Base-by-base conservation (phyloP, 53 echinoderm and acorn worm species). In the Patiria pectinifera region DNA sequence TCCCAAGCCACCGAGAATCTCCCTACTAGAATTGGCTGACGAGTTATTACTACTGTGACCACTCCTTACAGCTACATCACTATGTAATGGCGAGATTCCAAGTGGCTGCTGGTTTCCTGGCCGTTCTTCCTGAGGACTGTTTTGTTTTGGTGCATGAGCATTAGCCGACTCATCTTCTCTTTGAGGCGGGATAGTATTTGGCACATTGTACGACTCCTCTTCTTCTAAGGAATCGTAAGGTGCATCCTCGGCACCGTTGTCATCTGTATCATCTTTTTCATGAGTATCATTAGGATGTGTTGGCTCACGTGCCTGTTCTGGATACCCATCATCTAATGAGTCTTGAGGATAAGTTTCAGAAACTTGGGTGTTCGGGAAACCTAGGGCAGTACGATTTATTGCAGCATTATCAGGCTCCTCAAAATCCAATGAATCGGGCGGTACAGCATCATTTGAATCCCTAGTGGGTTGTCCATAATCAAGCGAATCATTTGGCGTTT, bases 211-310 rank as follows among this genome's bases (percentile, higher is more conserved):
- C 8, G 61, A 58, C 21, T 89, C 89, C 44, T 79, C 89, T 79
- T 89, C 89, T 59, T 87, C 87, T 59, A 89, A 62, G 8, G 89
- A 89, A 89, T 89, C 89, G 63, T 89, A 89, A 10, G 89, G 79
- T 18, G 79, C 89, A 45, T 78, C 89, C 6, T 62, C 62, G 15
- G 7, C 59, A 60, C 60, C 44, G 3, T 78, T 63, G 48, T 66
- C 44, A 5, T 35, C 6, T 66, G 45, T 63, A 69, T 85, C 21
- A 63, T 49, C 14, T 15, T 14, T 11, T 26, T 60, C 43, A 58
- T 18, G 63, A 11, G 19, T 14, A 19, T 78, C 72, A 72, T 70
- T 43, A 44, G 76, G 45, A 26, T 85, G 35, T 4, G 85, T n/a
- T 5, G 35, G 85, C 76, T 76, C 35, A 85, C 35, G 59, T 3